Percentiles rank a stretch among this genome's conserved stretches.
These are phyloP conservation scores for Eira barbara DNA, from an alignment of 2,113 vertebrate genomes.

Conservation along the genomic window DNA sequence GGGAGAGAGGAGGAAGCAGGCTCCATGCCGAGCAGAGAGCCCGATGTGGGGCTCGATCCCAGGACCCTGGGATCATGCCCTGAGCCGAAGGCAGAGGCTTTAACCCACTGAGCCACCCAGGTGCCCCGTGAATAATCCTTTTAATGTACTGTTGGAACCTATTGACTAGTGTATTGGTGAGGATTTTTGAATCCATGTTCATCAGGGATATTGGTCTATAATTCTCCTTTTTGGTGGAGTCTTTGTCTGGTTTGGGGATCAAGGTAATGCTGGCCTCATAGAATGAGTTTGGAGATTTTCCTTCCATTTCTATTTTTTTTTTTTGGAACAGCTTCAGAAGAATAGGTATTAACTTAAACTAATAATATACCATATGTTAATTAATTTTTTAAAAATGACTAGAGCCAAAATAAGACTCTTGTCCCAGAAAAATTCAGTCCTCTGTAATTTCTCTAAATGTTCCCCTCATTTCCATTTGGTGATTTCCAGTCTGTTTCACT, in stretches of 20 bases:
- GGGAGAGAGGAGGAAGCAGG: no score
- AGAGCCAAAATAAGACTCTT: not conserved
- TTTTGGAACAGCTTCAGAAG: not conserved
- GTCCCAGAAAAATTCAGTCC: not conserved
- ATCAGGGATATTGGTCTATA: not conserved
- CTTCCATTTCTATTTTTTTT: not conserved
- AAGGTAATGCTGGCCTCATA: not conserved
- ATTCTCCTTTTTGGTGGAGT: not conserved
- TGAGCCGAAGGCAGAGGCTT: no score
- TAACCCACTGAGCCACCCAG: no score
- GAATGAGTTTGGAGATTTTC: not conserved
- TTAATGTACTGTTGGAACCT: not conserved
- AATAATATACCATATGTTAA: not conserved
- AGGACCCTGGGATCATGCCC: no score
- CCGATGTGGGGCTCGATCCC: no score
- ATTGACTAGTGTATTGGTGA: not conserved
- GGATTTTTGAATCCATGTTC: not conserved
- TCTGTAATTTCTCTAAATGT: not conserved
- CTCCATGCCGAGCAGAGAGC: no score
- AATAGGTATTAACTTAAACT: not conserved
- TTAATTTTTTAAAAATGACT: not conserved
- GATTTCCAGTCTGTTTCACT: not conserved
- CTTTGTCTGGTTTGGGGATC: not conserved
- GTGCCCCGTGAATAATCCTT: not conserved
- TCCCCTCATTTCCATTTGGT: no score